Conservation (phyloP, 2,888 invertebrate genomes). For the Drosophila meridionalis region DNA sequence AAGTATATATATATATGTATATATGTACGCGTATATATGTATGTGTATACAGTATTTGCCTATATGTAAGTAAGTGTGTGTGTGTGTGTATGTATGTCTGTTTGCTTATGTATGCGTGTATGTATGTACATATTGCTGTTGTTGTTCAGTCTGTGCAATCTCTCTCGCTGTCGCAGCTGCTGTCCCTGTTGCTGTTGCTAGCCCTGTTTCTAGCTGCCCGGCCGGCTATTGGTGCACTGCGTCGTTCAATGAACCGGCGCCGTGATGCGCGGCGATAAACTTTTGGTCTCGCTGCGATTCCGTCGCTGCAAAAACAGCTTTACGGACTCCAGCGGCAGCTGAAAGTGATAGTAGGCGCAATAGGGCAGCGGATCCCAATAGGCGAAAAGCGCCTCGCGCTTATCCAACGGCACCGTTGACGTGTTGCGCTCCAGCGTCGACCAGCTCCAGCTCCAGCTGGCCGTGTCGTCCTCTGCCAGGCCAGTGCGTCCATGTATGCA, state of each 20-base stretch:
- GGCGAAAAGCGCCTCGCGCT: constrained; percentile 91
- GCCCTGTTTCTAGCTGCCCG: constrained; percentile 26
- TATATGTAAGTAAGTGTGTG: neutral
- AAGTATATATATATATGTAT: constrained; percentile 7
- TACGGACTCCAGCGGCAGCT: constrained; percentile 88
- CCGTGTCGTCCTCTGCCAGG: constrained; percentile 78
- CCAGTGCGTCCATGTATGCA: constrained; percentile 87
- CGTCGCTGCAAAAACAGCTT: constrained; percentile 86
- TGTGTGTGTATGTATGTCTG: neutral
- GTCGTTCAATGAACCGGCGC: constrained; percentile 80
- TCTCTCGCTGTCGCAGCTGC: constrained; percentile 63
- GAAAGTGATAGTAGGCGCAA: constrained; percentile 93
- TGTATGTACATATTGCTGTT: constrained; percentile 39
- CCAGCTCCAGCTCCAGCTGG: constrained; percentile 82
- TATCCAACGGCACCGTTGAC: constrained; percentile 87
- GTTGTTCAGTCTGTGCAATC: constrained; percentile 78
- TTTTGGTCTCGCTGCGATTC: constrained; percentile 75
- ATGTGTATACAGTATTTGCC: neutral
- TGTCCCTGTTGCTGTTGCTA: constrained; percentile 40
- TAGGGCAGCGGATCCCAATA: constrained; percentile 95
- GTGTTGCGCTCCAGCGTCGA: constrained; percentile 66
- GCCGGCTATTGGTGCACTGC: constrained; percentile 46
- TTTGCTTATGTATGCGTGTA: constrained; percentile 5
- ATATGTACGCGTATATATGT: neutral
- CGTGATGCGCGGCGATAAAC: constrained; percentile 79